phyloP scores from a whole-genome alignment of 35 echinoderm and acorn worm genomes.

The Amphiura filiformis region DNA sequence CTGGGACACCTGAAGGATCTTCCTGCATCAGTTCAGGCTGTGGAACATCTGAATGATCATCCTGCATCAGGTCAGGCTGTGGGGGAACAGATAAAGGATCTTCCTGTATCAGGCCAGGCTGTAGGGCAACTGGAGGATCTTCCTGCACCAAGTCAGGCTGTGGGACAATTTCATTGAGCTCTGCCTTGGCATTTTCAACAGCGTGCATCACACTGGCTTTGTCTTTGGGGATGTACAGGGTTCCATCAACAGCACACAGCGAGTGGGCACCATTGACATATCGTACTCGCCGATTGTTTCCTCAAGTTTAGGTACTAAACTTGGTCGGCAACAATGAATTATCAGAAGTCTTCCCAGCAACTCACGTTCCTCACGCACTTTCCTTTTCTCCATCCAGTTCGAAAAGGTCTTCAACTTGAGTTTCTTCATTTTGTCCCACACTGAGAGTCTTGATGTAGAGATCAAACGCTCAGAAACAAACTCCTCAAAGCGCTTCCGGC shows the following conservation, averaged over 20 bases:
- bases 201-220: slow-evolving; percentile 8
- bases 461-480: neutral
- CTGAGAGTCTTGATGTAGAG: neutral
- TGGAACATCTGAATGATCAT: no score
- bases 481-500: neutral
- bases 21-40: no score
- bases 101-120: no score
- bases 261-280: slow-evolving; percentile 44
- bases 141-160: neutral
- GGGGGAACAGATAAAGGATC: no score
- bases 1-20: no score
- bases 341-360: slow-evolving; percentile 22
- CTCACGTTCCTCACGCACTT: slow-evolving; percentile 21
- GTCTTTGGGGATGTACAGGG: slow-evolving; percentile 41
- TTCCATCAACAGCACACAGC: slow-evolving; percentile 37
- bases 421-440: slow-evolving; percentile 2
- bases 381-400: slow-evolving; percentile 40
- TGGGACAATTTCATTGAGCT: neutral
- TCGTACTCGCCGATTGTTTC: slow-evolving; percentile 35
- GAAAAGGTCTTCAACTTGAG: slow-evolving; percentile 30
- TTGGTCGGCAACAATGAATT: neutral
- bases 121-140: neutral
- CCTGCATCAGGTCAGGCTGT: neutral
- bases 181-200: neutral
- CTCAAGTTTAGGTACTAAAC: slow-evolving; percentile 36